Percentiles rank a stretch among this genome's conserved stretches.
These are phyloP conservation scores for Centruroides sculpturatus DNA, from an alignment of 1,140 invertebrate genomes.

Conservation along the genomic window DNA sequence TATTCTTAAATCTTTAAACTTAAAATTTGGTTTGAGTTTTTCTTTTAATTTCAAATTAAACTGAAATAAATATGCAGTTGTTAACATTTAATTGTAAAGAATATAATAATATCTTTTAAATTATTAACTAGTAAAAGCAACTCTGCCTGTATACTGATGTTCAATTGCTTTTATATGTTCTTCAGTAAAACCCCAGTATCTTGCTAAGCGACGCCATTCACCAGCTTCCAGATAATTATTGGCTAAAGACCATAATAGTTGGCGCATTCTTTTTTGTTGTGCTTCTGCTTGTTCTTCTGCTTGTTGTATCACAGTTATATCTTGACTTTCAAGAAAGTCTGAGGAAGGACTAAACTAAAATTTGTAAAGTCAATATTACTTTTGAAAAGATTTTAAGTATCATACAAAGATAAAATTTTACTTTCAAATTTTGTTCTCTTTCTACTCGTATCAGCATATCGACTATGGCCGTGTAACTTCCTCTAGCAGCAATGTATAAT, in stretches of 20 bases:
- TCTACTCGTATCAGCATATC: slow-evolving; percentile 67
- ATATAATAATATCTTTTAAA: no score
- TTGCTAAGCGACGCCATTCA: slow-evolving; percentile 55
- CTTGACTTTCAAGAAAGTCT: background rate
- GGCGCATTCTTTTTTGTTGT: slow-evolving; percentile 27
- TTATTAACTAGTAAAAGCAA: background rate
- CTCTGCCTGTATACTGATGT: slow-evolving; percentile 54
- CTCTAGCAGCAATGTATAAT: slow-evolving; percentile 53
- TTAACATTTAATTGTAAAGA: no score
- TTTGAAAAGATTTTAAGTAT: background rate
- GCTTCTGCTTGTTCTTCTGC: slow-evolving; percentile 14
- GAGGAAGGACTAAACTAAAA: no score
- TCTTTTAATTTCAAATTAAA: no score
- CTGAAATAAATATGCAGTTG: no score
- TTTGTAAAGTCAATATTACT: no score
- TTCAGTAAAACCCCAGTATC: slow-evolving; percentile 52
- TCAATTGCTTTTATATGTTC: slow-evolving; percentile 57
- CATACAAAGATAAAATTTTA: background rate
- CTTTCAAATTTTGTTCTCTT: slow-evolving; percentile 14
- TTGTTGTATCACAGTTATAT: background rate
- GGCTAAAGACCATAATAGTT: slow-evolving; percentile 48
- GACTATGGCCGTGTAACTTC: slow-evolving; percentile 67
- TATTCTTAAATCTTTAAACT: no score
- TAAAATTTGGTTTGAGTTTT: no score
- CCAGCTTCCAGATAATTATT: slow-evolving; percentile 46